Percentiles rank a stretch among this genome's conserved stretches.
phyloP scores from a whole-genome alignment of 2,797 vertebrate genomes.

The Sandelia bainsii region DNA sequence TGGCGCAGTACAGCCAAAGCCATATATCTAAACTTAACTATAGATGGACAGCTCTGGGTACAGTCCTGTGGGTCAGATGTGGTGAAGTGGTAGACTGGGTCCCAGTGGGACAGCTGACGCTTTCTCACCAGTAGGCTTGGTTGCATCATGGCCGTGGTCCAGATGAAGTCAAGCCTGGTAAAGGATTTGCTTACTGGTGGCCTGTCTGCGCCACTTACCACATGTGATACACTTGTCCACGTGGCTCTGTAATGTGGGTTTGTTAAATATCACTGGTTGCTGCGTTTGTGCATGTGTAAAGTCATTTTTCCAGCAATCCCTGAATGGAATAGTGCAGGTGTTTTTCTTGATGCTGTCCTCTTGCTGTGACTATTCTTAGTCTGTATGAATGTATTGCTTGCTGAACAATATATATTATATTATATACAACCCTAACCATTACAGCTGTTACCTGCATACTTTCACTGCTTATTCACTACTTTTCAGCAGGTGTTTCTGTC shows the following conservation, averaged over 20 bases:
- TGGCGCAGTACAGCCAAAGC: conserved; percentile 65
- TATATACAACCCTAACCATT: background rate
- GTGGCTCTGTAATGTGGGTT: conserved; percentile 68
- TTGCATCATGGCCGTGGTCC: conserved; percentile 68
- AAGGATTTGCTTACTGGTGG: conserved; percentile 33
- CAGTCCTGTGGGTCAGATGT: conserved; percentile 72
- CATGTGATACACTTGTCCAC: conserved; percentile 63
- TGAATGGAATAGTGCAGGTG: conserved; percentile 58
- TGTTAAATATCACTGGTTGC: conserved; percentile 56
- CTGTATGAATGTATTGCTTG: conserved; percentile 4
- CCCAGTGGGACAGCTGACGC: conserved; percentile 72
- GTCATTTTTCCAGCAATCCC: conserved; percentile 44
- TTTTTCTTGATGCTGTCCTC: conserved; percentile 26
- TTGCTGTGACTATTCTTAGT: background rate
- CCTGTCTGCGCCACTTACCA: conserved; percentile 57
- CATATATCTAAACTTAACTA: conserved; percentile 78
- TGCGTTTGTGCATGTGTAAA: conserved; percentile 31
- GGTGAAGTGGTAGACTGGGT: conserved; percentile 67
- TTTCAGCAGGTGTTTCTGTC: conserved; percentile 26
- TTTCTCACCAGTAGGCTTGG: conserved; percentile 34
- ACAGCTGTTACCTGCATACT: background rate
- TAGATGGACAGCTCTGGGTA: conserved; percentile 65
- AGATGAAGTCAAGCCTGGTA: conserved; percentile 42
- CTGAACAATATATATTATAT: conserved; percentile 17
- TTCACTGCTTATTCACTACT: background rate